phyloP scores from a whole-genome alignment of 2,888 invertebrate species.

The Mantis religiosa region DNA sequence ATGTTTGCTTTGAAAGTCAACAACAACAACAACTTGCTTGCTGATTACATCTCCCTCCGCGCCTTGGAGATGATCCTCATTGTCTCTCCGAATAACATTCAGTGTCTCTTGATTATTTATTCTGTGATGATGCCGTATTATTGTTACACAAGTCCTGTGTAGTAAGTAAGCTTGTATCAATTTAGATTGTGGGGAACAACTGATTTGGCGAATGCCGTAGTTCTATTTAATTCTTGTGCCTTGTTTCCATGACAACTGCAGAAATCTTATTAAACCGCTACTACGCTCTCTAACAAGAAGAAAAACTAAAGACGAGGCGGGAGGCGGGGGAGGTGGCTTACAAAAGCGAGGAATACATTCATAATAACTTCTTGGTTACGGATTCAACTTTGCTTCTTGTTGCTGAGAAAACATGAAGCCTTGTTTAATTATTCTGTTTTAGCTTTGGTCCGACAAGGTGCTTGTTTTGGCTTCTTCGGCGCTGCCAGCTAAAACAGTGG shows the following conservation, averaged over 20 bases:
- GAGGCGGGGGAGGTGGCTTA: background rate
- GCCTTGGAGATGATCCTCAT: conserved; percentile 1
- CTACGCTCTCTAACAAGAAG: conserved; percentile 6
- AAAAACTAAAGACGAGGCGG: background rate
- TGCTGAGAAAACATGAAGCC: background rate
- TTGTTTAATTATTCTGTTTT: background rate
- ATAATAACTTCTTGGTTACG: conserved; percentile 29
- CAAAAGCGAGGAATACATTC: conserved; percentile 21
- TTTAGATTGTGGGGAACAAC: background rate
- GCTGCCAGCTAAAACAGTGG: too few relatives aligned
- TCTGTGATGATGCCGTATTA: background rate
- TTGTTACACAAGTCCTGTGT: background rate
- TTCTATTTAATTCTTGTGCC: conserved; percentile 24
- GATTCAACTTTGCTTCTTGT: conserved; percentile 18
- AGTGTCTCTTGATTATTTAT: conserved; percentile 11
- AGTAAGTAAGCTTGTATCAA: background rate
- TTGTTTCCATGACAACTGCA: conserved; percentile 12
- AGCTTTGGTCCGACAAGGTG: background rate
- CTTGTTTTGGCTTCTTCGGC: background rate
- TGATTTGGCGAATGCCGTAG: background rate
- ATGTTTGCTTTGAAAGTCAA: background rate
- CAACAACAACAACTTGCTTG: background rate
- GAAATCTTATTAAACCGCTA: conserved; percentile 27
- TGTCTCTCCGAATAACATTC: background rate
- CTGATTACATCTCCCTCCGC: conserved; percentile 2